Base-by-base conservation (phyloP, 2,797 vertebrate species). In the Fratercula arctica region DNA sequence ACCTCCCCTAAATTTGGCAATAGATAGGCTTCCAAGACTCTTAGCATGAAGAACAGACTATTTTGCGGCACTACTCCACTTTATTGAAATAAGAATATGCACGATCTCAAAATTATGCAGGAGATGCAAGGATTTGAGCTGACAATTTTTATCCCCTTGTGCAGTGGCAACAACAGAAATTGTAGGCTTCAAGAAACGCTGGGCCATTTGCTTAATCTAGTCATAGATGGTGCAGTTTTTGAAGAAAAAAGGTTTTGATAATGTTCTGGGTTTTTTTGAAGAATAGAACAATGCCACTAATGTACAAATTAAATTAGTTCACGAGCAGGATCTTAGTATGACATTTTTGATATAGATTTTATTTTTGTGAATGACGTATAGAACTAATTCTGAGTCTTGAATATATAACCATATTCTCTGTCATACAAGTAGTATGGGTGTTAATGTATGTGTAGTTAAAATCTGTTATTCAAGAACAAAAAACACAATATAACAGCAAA, bases 341-440 rank as follows among this genome's bases (percentile, higher is more conserved):
- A 16, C 8, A 12, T 9, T 45, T 75, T 41, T 46, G 2, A 7
- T 73, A 2, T 3, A 8, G 16, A 2, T 35, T 82, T 85, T 66
- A 3, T 50, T 43, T 35, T 26, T 64, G 54, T 56, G 13, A 77
- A 9, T 41, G 35, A 4, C 3, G 3, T 4, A 1, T 0, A 10
- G 28, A 68, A 15, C 35, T 43, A 39, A 25, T 21, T 81, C 31
- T 20, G 33, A 73, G 18, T 33, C 28, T 70, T 66, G 46, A 37
- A 18, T 50, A 3, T 11, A 1, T 24, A 3, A 13, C 20, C 5
- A 0, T 11, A 6, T 16, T 83, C 7, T 88, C 12, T 51, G n/a
- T 50, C 69, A 10, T 54, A 2, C 48, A 15, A 16, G 21, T 28
- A 19, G 48, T 25, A 7, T 39, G 57, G n/a, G 6, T 73, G 31